Base-by-base conservation (phyloP, 2,888 invertebrate genomes). In the Myopa tessellatipennis region DNA sequence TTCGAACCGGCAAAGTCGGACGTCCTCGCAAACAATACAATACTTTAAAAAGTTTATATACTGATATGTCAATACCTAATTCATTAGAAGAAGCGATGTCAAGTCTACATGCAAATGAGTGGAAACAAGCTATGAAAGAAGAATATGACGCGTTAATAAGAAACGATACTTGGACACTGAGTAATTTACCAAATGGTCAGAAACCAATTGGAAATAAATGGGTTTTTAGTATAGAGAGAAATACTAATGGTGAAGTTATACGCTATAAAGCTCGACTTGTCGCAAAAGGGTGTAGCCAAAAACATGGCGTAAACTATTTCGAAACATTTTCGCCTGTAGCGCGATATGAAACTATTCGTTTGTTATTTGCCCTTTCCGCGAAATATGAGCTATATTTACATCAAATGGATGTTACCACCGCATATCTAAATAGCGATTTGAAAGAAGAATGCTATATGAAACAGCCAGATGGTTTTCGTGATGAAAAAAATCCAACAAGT, bases 371-470 rank as follows among this genome's bases (percentile, higher is more conserved):
- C 4, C 26, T 82, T 10, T 79, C 81, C 18, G 79, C 60, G 3
- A 80, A 80, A 69, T 68, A 71, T n/a, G 67, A 79, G 40, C 16
- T 81, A 50, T 52, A 80, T 50, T 18, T 80, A 14, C 80, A 81
- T 60, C 82, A 82, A 50, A 75, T 82, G 70, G 80, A 81, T 65
- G 80, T 81, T 10, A 77, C 74, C 6, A 79, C 79, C 60, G 82
- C 82, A 0, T 82, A 80, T 78, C 65, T 81, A 4, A 78, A 82
- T 36, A 78, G 81, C n/a, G 77, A 78, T 5, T 50, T 81, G 14
- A 12, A 65, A n/a, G 79, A 81, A 6, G 72, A 63, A 10, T 50
- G 81, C 10, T 82, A 74, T 60, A 82, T 81, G 82, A 70, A 72
- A n/a, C 79, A 81, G 61, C 81, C 81, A 38, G 70, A 77, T 45